Evolutionary conservation across 2,888 invertebrate genomes (phyloP), one percentile per base, ranked within the genome.

Genomic region (Ferdinandea cuprea): DNA sequence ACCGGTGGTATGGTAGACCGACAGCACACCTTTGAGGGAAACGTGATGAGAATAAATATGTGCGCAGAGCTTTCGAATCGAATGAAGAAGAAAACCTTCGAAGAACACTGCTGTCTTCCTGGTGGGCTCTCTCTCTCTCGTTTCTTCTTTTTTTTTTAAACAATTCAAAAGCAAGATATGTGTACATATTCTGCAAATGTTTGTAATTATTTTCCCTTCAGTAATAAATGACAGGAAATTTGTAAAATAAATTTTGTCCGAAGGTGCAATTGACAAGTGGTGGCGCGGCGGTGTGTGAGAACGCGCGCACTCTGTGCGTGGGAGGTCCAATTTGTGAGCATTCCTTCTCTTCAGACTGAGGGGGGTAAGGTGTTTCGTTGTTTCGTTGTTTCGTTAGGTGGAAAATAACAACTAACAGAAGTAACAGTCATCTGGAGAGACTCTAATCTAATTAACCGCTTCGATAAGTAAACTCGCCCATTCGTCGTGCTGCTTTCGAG

Each of bases 41-140:
- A 80, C 80, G 80, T 80, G 80, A 74, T 74, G 74, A 46, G 80
- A 80, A 80, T 80, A 74, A 69, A 69, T n/a, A n/a, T 74, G 30
- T 46, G 66, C 61, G 15, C 9, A 9, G 28, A 68, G 56, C 69
- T 80, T 80, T 74, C 74, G 25, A 63, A 61, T 32, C 30, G 25
- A 25, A 5, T 3, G 25, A 25, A 25, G 5, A 58, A 7, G 32
- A 65, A 52, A 63, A 50, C 54, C 40, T 32, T 42, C 46, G 9
- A 21, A 48, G 56, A 54, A 42, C 59, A 46, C 8, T 21, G 30
- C 7, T 2, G 52, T 79, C 54, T 79, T 79, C 68, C 68, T 73
- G 73, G 68, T 66, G 72, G 78, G 71, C 72, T 40, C 69, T 73
- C 66, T 59, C 54, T 52, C 59, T 65, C 65, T 59, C 1, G 65